Evolutionary conservation across 1,140 invertebrate species (phyloP), one percentile per base, ranked within the genome.

Genomic region (Drosophila novamexicana): DNA sequence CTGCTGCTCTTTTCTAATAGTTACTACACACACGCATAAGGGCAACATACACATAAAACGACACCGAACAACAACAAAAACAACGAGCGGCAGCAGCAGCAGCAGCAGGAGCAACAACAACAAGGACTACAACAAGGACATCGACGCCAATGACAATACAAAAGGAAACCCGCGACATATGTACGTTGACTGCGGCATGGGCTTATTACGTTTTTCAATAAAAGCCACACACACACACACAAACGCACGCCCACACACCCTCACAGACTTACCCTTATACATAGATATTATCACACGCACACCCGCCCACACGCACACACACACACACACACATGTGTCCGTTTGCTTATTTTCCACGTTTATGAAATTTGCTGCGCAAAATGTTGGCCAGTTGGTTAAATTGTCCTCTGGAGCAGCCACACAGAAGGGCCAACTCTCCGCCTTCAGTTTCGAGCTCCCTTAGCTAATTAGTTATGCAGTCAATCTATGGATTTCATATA

Each of bases 1-100:
- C 63, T 36, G 50, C 66, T 64, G 64, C 80, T 85, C 54, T 64
- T 86, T 81, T 86, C 82, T 86, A 85, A 85, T 79, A 86, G 82
- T 81, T 86, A 78, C 70, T 79, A 72, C 78, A 86, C 65, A 84
- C 50, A 84, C 67, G 64, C 80, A 74, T 69, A 64, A 72, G 50
- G 22, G 63, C 54, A 80, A 66, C 63, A 77, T 10, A 63, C 69
- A 71, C 65, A 72, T 67, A 74, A 59, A 64, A 71, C 56, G 70
- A 56, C 62, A 64, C 58, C 42, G 45, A 59, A 44, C 70, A 54
- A 76, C 40, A 65, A 49, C 75, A 59, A 44, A 57, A 39, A 49
- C 42, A 36, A 53, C 2, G 22, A 14, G 12, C 22, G 3, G 32
- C 22, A 29, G 32, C 45, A 14, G 14, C 14, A 80, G 22, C 4